These are phyloP conservation scores for Hyaena hyaena DNA, from an alignment of 2,113 vertebrate species.

Conservation along the genomic window DNA sequence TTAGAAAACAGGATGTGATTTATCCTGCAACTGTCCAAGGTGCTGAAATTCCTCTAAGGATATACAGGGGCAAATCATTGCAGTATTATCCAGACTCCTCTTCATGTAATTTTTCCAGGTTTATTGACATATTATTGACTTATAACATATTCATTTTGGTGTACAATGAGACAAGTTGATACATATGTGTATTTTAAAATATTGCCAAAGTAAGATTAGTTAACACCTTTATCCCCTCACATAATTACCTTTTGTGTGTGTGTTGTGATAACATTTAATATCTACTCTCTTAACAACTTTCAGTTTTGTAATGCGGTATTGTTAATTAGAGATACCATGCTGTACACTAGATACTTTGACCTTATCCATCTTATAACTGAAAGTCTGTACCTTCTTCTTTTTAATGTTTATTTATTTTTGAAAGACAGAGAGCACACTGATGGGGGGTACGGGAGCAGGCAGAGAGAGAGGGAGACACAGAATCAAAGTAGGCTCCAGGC, in stretches of 20 bases:
- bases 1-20: not conserved
- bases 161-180: not conserved
- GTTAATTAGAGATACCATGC: not conserved
- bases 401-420: too few species aligned
- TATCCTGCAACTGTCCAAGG: not conserved
- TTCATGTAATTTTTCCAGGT: not conserved
- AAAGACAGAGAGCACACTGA: too few species aligned
- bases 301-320: not conserved
- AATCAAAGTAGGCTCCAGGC: too few species aligned
- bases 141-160: not conserved
- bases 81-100: not conserved
- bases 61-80: not conserved
- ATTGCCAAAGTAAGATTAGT: not conserved
- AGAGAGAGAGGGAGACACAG: too few species aligned
- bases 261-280: not conserved
- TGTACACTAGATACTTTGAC: not conserved
- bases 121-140: not conserved
- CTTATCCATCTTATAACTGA: not conserved
- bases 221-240: not conserved
- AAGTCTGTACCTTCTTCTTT: not conserved
- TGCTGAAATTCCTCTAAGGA: conserved; percentile 5
- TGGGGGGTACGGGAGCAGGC: too few species aligned
- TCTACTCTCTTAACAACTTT: not conserved
- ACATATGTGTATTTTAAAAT: not conserved
- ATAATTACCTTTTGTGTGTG: not conserved